Base-by-base conservation (phyloP, 2,888 invertebrate genomes). In the Pomacea canaliculata region DNA sequence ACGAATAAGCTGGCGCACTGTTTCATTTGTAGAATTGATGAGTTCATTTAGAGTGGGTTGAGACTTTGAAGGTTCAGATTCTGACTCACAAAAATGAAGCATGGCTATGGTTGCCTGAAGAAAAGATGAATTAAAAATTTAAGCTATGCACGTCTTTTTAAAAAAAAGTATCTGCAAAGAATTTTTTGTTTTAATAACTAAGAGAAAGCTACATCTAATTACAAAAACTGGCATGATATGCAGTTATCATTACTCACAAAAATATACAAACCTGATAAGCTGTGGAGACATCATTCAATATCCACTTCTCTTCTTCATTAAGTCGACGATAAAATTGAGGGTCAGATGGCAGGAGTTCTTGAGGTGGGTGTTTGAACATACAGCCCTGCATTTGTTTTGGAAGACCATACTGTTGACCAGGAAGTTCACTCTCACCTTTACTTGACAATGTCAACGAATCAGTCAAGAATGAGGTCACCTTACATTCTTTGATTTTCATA, bases 1-100 rank as follows among this genome's bases (percentile, higher is more conserved):
- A 85, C 92, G 92, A 77, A 94, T 93, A 46, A 93, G 89, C 75
- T 98, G 93, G 79, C 97, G 92, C 81, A 99, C 97, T 5, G 97
- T 97, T 76, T 97, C 94, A 5, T 98, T 97, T 9, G 95, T 8
- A 95, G 91, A 87, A 85, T 91, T 86, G 78, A 90, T 87, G 72
- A 94, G 93, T 84, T 95, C 95, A 81, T 94, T 94, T 13, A 84
- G 80, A 67, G 78, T 83, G 48, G 81, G 82, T 62, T 86, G 68
- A 67, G 69, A 16, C 8, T 74, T 74, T 10, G 68, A 62, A 1
- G 74, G 62, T 23, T 16, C 10, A n/a, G 74, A 48, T 18, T 74
- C 69, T 3, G 67, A 10, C 48, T 74, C 74, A 9, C 19, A 13
- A 60, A n/a, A 60, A 49, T 74, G 67, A 7, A 74, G 60, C 8